Percentiles rank a stretch among this genome's conserved stretches.
Evolutionary conservation across 2,113 vertebrate species (phyloP).

Genomic region (Mesoclemmys tuberculata): DNA sequence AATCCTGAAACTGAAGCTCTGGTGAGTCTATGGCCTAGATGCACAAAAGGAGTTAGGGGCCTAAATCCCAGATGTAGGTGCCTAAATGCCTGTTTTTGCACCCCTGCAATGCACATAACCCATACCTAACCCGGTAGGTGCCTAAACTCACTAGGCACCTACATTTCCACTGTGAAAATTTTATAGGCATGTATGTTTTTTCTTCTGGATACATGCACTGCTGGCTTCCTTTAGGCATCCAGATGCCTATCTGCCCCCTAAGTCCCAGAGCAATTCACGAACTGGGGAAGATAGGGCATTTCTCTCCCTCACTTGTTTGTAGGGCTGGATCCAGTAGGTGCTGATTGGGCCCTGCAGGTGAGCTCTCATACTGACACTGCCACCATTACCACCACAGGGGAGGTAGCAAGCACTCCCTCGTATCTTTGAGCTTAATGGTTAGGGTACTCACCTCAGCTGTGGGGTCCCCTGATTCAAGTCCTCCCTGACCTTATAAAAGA

Average conservation of each 20-base stretch:
- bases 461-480: background rate
- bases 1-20: conserved; percentile 5
- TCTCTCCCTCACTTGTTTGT: background rate
- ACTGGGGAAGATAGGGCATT: background rate
- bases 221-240: background rate
- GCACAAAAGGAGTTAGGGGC: conserved; percentile 34
- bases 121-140: background rate
- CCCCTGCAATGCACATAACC: background rate
- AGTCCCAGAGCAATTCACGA: background rate
- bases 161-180: background rate
- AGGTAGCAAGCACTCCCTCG: too few species aligned
- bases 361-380: background rate
- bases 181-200: background rate
- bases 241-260: background rate
- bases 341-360: background rate
- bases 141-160: background rate
- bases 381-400: background rate
- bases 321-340: background rate
- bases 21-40: conserved; percentile 18
- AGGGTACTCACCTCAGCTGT: background rate
- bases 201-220: background rate
- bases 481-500: background rate
- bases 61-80: background rate
- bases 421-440: background rate
- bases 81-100: background rate